Evolutionary conservation across 1,140 invertebrate species (phyloP), one percentile per base, ranked within the genome.

Genomic region (Trypoxylus dichotomus): DNA sequence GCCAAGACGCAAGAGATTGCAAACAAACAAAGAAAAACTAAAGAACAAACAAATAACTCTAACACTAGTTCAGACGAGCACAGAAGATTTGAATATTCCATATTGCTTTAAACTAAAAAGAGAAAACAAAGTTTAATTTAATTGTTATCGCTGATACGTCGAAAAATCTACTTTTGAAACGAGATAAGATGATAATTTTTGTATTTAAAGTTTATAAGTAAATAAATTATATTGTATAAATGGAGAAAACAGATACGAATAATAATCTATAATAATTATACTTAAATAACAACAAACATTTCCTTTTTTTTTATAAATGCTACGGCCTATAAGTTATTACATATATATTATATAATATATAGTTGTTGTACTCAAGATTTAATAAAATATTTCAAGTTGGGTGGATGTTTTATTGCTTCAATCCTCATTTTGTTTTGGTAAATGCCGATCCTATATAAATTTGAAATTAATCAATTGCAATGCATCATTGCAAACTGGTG

Each of bases 271-370:
- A 54, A 54, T 54, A 19, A 54, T 37, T 74, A 42, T 11, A 19
- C 24, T 74, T 41, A 27, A 8, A 25, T 54, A 29, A 29, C 25
- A 47, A 19, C 15, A 47, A 47, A 75, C 43, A 75, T 75, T 75
- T 75, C 43, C 41, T 75, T 75, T 75, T 75, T 75, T 75, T 75
- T 54, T 75, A 75, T 42, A 75, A 75, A 75, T 75, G 74, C 41
- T 75, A 75, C 74, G 74, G 74, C 74, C 74, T 75, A 75, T 75
- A 75, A 75, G 74, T 75, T 75, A 75, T 75, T 47, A 75, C 32
- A 47, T 41, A 27, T 71, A 71, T 71, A 54, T 54, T 54, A 54
- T 54, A 54, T 54, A 54, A 54, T 54, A 54, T 74, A 74, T 74
- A 74, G 72, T 74, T 74, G 74, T 75, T 75, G 74, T 75, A 75